These are phyloP conservation scores for Percopsis transmontana DNA, from an alignment of 2,113 vertebrate genomes.

Conservation along the genomic window DNA sequence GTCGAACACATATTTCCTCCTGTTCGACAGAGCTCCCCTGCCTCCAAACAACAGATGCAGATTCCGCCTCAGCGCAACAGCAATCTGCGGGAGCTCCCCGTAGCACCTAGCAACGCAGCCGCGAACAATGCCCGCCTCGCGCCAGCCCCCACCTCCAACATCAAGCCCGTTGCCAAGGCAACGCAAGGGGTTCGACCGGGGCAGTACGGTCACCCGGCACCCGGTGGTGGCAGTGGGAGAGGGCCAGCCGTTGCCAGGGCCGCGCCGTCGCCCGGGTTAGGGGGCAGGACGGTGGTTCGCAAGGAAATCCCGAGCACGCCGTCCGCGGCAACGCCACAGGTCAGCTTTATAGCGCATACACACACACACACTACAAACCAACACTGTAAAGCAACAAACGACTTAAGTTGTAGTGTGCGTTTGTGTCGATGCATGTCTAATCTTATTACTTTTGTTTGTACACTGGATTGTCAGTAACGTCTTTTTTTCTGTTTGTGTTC, in stretches of 20 bases:
- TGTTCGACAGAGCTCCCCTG: slow-evolving; percentile 76
- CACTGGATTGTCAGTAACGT: no score
- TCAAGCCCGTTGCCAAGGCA: slow-evolving; percentile 77
- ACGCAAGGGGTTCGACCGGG: slow-evolving; percentile 62
- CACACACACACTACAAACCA: background rate
- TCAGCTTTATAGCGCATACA: slow-evolving; percentile 49
- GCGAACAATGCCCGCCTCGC: slow-evolving; percentile 64
- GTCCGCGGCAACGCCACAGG: slow-evolving; percentile 77
- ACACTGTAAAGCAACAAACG: no score
- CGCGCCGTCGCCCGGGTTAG: slow-evolving; percentile 30
- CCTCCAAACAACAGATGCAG: slow-evolving; percentile 85
- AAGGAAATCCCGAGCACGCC: slow-evolving; percentile 62
- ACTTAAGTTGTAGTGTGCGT: no score
- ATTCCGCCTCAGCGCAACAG: slow-evolving; percentile 84
- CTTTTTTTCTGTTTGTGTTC: no score
- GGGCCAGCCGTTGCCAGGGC: slow-evolving; percentile 58
- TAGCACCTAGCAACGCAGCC: slow-evolving; percentile 83
- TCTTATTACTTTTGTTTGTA: no score
- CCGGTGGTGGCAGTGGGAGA: slow-evolving; percentile 61
- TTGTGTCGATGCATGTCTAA: no score
- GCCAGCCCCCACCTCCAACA: slow-evolving; percentile 78
- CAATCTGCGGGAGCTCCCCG: slow-evolving; percentile 91
- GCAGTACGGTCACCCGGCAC: slow-evolving; percentile 51
- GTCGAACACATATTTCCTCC: no score
- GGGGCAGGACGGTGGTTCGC: slow-evolving; percentile 72